Base-by-base conservation (phyloP, 2,113 vertebrate species). In the Opisthocomus hoazin region DNA sequence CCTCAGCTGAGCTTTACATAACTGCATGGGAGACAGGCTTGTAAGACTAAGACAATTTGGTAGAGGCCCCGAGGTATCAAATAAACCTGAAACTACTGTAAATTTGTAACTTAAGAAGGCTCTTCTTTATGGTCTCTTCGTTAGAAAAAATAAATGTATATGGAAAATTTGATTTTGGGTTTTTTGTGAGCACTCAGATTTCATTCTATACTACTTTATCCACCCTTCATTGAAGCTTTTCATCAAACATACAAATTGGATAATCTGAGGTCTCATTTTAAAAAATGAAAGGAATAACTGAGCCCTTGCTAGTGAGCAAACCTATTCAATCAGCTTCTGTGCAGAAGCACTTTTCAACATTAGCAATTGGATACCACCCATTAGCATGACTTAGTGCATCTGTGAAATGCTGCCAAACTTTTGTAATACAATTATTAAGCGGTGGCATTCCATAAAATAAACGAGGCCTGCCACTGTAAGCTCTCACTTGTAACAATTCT, bases 381-480 rank as follows among this genome's bases (percentile, higher is more conserved):
- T 94, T 94, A 96, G n/a, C 68, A 75, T 83, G 89, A 96, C 57
- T 93, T 95, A 96, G 71, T 70, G 51, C 69, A 97, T 92, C 86
- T 96, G 84, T 96, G 94, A 97, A 96, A 96, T 81, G 86, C 45
- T 96, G 60, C 81, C 91, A 88, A 50, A 94, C 19, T 87, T 96
- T 46, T 85, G 66, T 91, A 96, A 74, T 68, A 68, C 93, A 89
- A 93, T 97, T 93, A 97, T 84, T 82, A 70, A 61, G 75, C 91
- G 82, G 69, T 10, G 0, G 45, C 61, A 93, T 79, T 80, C 3
- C 34, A 75, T 96, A 94, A 97, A 95, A 93, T 94, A 94, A 97
- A 76, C 36, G 61, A 96, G 89, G 63, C 27, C 90, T 89, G 80
- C 61, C 84, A 79, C 87, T 94, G 61, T 85, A 92, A 94, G 68